Evolutionary conservation across 2,888 invertebrate species (phyloP).

Genomic region (Oligia strigilis): DNA sequence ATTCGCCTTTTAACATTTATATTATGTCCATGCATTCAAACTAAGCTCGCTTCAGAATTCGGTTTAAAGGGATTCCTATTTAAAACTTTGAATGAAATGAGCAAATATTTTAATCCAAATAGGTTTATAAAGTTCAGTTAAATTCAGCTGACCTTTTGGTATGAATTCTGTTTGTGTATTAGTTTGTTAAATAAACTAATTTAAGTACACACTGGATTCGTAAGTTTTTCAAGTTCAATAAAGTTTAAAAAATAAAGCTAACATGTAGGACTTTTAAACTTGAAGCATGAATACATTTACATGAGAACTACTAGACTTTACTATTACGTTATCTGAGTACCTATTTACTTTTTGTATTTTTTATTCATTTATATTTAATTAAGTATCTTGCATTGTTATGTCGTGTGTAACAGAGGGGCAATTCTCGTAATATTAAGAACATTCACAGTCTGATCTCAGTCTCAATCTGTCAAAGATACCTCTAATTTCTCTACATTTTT

Average conservation of each 20-base stretch:
- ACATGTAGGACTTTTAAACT: neutral
- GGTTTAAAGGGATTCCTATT: conserved; percentile 41
- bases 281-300: neutral
- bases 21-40: conserved; percentile 23
- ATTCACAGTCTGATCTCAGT: too few species aligned
- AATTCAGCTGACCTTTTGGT: conserved; percentile 42
- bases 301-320: too few species aligned
- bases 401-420: too few species aligned
- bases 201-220: conserved; percentile 9
- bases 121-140: conserved; percentile 18
- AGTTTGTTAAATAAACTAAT: conserved; percentile 34
- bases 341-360: too few species aligned
- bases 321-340: too few species aligned
- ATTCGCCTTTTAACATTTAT: conserved; percentile 24
- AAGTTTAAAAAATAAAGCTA: neutral
- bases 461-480: too few species aligned
- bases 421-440: too few species aligned
- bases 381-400: too few species aligned
- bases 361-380: too few species aligned
- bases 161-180: conserved; percentile 12
- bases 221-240: conserved; percentile 1
- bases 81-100: conserved; percentile 53
- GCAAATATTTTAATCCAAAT: conserved; percentile 50
- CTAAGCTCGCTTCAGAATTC: conserved; percentile 38
- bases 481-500: too few species aligned